These are phyloP conservation scores for Lathronympha strigana DNA, from an alignment of 2,888 invertebrate species.

Conservation along the genomic window DNA sequence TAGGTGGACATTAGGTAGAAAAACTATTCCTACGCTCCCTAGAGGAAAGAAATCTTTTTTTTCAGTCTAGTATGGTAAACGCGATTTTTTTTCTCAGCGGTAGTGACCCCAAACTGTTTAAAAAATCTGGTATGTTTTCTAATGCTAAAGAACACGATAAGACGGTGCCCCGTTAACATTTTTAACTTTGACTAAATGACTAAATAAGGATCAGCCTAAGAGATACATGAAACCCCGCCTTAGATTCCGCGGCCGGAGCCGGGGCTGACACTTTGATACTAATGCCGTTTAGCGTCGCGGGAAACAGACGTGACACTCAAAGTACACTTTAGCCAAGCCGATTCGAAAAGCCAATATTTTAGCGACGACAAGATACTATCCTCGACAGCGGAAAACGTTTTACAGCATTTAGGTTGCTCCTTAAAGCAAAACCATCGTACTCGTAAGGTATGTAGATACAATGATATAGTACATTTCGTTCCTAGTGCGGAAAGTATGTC, in stretches of 20 bases:
- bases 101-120: no score
- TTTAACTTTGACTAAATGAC: no score
- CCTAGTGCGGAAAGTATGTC: no score
- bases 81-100: no score
- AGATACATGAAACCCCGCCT: slow-evolving; percentile 38
- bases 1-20: no score
- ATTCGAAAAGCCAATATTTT: slow-evolving; percentile 22
- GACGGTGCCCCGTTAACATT: no score
- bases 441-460: not conserved
- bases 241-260: slow-evolving; percentile 54
- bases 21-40: no score
- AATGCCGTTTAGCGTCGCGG: slow-evolving; percentile 49
- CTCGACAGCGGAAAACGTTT: not conserved
- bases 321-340: slow-evolving; percentile 10
- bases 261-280: slow-evolving; percentile 57
- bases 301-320: slow-evolving; percentile 37
- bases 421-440: not conserved
- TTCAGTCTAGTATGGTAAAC: no score
- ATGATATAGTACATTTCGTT: not conserved
- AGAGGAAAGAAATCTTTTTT: no score
- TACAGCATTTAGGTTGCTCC: slow-evolving; percentile 1
- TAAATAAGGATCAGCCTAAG: no score
- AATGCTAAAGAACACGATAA: no score
- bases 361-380: not conserved
- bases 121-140: no score